A percentile compares a stretch with the other conserved stretches of the same genome.
Evolutionary conservation across 2,888 invertebrate species (phyloP).

Genomic region (Alcis repandata): DNA sequence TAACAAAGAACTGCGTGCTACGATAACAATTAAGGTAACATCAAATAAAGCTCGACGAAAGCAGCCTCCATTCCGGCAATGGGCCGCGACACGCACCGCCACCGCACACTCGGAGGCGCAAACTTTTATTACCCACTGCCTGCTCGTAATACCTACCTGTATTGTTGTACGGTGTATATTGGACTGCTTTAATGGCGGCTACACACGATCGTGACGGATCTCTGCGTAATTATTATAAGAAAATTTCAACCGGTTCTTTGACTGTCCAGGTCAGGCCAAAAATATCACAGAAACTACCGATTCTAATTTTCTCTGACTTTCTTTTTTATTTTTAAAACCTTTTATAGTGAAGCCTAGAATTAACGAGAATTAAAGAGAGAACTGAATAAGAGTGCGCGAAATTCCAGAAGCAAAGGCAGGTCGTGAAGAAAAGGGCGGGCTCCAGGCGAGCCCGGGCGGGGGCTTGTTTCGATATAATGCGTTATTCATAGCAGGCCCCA

Average conservation of each 20-base stretch:
- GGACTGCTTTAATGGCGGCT: background rate
- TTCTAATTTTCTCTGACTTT: background rate
- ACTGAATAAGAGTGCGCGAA: background rate
- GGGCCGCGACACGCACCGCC: slow-evolving; percentile 1
- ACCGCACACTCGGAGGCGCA: background rate
- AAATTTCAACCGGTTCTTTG: too few species aligned
- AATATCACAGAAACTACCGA: too few species aligned
- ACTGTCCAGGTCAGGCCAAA: too few species aligned
- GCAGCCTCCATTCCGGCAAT: slow-evolving; percentile 1
- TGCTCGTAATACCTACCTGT: background rate
- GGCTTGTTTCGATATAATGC: slow-evolving; percentile 15
- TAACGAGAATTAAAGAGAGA: too few species aligned
- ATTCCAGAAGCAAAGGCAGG: background rate
- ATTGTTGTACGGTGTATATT: background rate
- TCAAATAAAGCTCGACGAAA: slow-evolving; percentile 23
- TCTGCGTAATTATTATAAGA: too few species aligned
- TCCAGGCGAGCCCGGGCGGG: background rate
- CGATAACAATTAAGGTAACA: slow-evolving; percentile 17
- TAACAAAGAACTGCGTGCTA: slow-evolving; percentile 11
- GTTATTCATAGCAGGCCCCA: slow-evolving; percentile 33
- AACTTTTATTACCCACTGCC: background rate
- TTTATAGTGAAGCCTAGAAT: background rate
- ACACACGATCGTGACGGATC: too few species aligned
- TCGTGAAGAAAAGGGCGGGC: background rate
- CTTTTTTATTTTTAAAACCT: background rate